Percentiles rank a stretch among this genome's conserved stretches.
Evolutionary conservation across 2,888 invertebrate species (phyloP).

Genomic region (Rhingia campestris): DNA sequence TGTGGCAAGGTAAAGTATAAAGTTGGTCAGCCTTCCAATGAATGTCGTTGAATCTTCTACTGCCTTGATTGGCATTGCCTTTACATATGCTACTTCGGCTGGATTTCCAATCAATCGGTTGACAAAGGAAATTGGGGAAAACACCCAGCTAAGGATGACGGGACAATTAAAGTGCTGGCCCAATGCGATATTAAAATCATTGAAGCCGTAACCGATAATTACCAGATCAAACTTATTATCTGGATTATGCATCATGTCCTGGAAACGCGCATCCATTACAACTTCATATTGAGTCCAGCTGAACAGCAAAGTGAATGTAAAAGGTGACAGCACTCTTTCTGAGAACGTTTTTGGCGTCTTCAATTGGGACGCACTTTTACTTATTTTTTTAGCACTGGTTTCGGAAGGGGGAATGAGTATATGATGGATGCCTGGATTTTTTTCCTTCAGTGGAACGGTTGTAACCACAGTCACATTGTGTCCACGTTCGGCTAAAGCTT

Average conservation of each 20-base stretch:
- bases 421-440: constrained; percentile 77
- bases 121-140: background rate
- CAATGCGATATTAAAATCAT: constrained; percentile 74
- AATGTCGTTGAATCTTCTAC: constrained; percentile 75
- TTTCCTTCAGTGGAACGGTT: constrained; percentile 76
- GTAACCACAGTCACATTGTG: constrained; percentile 81
- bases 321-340: background rate
- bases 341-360: constrained; percentile 66
- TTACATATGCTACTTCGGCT: constrained; percentile 77
- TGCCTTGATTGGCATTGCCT: constrained; percentile 38
- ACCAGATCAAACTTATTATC: constrained; percentile 74
- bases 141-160: constrained; percentile 57
- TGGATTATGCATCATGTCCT: constrained; percentile 62
- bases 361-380: constrained; percentile 71
- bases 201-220: constrained; percentile 72
- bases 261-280: constrained; percentile 49
- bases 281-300: constrained; percentile 15
- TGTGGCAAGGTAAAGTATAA: constrained; percentile 7
- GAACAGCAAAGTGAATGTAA: constrained; percentile 15
- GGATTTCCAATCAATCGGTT: constrained; percentile 78
- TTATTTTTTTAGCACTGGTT: constrained; percentile 1
- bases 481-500: constrained; percentile 79
- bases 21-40: constrained; percentile 75
- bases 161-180: constrained; percentile 76
- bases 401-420: constrained; percentile 77